Conservation (phyloP, 53 echinoderm and acorn worm species). For the Paracentrotus lividus region DNA sequence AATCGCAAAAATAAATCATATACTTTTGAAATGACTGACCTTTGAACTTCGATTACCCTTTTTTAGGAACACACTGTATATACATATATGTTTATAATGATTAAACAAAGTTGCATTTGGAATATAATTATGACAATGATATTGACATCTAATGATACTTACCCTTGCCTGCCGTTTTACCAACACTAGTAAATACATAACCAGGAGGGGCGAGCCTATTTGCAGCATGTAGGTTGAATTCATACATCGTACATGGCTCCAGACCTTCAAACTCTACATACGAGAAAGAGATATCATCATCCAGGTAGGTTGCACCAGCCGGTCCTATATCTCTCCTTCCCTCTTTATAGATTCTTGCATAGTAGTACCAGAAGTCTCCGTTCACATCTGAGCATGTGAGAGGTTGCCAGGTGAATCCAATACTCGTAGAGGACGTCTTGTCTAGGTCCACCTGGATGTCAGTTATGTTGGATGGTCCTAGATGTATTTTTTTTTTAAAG, state of each 20-base stretch:
- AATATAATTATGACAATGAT: no score
- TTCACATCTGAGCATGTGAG: neutral
- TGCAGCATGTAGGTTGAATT: neutral
- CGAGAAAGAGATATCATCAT: neutral
- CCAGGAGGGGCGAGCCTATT: neutral
- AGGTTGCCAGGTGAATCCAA: neutral
- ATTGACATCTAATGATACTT: no score
- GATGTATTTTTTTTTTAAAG: no score
- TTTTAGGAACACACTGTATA: no score
- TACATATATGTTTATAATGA: no score
- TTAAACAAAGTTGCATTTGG: no score
- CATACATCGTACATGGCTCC: neutral
- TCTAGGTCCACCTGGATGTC: neutral
- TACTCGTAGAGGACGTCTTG: neutral
- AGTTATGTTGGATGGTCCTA: neutral
- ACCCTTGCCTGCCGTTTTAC: neutral
- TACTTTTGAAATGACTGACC: no score
- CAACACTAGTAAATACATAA: neutral
- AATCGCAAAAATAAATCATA: no score
- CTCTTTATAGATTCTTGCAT: neutral
- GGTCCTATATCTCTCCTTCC: neutral
- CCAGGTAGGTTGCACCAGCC: neutral
- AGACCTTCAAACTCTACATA: neutral
- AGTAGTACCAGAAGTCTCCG: neutral
- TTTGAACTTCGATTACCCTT: no score